Base-by-base conservation (phyloP, 2,113 vertebrate species). In the Python bivittatus region DNA sequence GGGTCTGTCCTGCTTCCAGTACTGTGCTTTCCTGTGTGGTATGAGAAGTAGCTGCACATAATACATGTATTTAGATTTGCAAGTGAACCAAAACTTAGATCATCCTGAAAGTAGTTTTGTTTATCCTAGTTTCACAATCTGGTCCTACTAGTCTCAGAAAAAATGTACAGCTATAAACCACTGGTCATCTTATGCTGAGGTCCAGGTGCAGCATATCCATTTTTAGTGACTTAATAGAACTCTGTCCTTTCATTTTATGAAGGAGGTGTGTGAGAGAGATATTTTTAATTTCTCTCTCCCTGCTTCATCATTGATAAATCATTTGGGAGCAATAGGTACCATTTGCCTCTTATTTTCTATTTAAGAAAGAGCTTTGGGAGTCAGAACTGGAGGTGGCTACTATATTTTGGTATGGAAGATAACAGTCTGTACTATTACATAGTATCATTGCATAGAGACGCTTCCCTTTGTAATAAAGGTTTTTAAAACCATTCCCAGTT, bases 41-140 rank as follows among this genome's bases (percentile, higher is more conserved):
- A 93, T 94, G 95, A 94, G 95, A 94, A 58, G 38, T 68, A 22
- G 11, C 27, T 88, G 92, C 29, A 91, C 90, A 61, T 61, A 25
- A 91, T 94, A 60, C 68, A 53, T 94, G 6, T 91, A 93, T 96
- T 95, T 92, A 61, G 92, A 94, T 79, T 38, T 93, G 90, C 92
- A 90, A 94, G 94, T 89, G 90, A 95, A 92, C 91, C 91, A 84
- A 94, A 86, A 15, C 89, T 84, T 93, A 8, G 88, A 4, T 1
- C 33, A 54, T 52, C 83, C 92, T 85, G 64, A n/a, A 89, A 25
- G 64, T 25, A 93, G 58, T 87, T 86, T 91, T 60, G 61, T 87
- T 90, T 57, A 86, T 53, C 61, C 17, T 83, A 4, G 23, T 86
- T 88, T 88, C 38, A 0, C 64, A 72, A 91, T 93, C 88, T 88